phyloP scores from a whole-genome alignment of 2,888 invertebrate species.

The Venusia cambrica region DNA sequence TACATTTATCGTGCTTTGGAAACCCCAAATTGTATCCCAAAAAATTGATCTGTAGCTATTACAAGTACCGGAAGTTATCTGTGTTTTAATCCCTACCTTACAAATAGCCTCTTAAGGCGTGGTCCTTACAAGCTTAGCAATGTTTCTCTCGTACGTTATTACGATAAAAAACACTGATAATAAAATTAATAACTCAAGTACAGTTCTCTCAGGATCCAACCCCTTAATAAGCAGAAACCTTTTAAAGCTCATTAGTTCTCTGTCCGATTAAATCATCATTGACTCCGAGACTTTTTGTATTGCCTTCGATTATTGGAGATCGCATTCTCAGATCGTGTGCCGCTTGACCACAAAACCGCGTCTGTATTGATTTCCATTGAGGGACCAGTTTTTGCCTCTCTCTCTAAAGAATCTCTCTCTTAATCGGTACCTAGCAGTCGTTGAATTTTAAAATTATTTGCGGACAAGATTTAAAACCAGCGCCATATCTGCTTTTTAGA shows the following conservation, averaged over 20 bases:
- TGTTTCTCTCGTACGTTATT: constrained; percentile 5
- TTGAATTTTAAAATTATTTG: no score
- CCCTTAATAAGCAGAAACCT: constrained; percentile 7
- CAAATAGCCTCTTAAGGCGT: no score
- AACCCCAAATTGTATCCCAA: no score
- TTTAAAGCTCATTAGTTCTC: constrained; percentile 10
- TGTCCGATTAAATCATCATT: constrained; percentile 37
- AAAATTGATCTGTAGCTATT: no score
- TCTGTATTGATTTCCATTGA: constrained; percentile 23
- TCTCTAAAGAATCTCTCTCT: no score
- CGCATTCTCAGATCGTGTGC: constrained; percentile 49
- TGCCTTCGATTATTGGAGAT: constrained; percentile 30
- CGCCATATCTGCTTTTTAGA: no score
- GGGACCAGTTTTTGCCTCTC: constrained; percentile 9
- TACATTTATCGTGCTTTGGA: no score
- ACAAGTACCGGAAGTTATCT: no score
- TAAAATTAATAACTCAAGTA: constrained; percentile 11
- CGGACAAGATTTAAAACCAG: no score
- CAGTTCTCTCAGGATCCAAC: constrained; percentile 1
- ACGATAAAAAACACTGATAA: constrained; percentile 10
- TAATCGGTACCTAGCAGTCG: no score
- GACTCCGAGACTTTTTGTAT: constrained; percentile 34
- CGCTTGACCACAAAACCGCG: constrained; percentile 35
- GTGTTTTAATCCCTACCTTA: no score
- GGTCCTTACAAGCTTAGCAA: constrained; percentile 3